Base-by-base conservation (phyloP, 2,888 invertebrate genomes). In the Blera fallax region DNA sequence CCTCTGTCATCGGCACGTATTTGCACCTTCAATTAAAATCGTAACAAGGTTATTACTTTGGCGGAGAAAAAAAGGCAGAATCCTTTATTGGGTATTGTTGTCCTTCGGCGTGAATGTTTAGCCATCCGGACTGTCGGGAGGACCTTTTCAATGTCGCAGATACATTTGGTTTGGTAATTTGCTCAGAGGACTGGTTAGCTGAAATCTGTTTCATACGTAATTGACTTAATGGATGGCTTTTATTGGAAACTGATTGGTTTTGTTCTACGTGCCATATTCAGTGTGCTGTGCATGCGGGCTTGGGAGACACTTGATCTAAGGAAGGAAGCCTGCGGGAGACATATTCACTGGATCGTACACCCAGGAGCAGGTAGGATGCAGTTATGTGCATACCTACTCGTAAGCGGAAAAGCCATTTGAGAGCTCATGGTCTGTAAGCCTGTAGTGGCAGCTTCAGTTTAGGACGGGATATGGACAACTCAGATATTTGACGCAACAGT, bases 21-120 rank as follows among this genome's bases (percentile, higher is more conserved):
- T 91, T 91, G 90, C 91, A 89, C 90, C 90, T 91, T 91, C 91
- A 92, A 92, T 91, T 92, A 91, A 91, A 91, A 90, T 89, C 89
- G 90, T 91, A 92, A 91, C 92, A 91, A 91, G 90, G 91, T 92
- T 92, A 92, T 92, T 90, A 85, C 81, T 77, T 74, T 69, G 64
- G 8, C 64, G 65, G 43, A 32, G 69, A 21, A 43, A 64, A 40
- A 52, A 14, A 29, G 11, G 5, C 7, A 14, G 5, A 48, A 24
- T 58, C 40, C 65, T 62, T 52, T 60, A 32, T 37, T 3, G 48
- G 45, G 54, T 37, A 65, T 67, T 67, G 78, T 79, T 67, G 60
- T 54, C 29, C 43, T 67, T 60, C 21, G 54, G 48, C 37, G 70
- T 34, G 50, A 18, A 24, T 72, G 56, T 62, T 65, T 37, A 21